Base-by-base conservation (phyloP, 2,797 vertebrate genomes). In the Novumbra hubbsi region DNA sequence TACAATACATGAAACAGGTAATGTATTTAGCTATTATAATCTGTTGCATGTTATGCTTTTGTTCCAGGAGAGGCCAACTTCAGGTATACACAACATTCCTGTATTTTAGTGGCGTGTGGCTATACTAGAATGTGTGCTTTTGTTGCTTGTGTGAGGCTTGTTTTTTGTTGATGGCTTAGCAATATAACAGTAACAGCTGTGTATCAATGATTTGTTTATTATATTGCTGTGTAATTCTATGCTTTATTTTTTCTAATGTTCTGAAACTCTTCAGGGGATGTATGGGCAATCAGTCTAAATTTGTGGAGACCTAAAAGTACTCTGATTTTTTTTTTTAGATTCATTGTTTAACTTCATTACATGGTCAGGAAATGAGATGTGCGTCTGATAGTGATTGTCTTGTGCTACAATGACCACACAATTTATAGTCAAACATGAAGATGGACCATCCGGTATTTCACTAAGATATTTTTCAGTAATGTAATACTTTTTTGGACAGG, bases 21-120 rank as follows among this genome's bases (percentile, higher is more conserved):
- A 86, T 38, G 81, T 86, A 82, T 86, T 79, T 11, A 5, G 55
- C 9, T 27, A 1, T 60, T 24, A 24, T 74, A 82, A 73, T 78
- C 48, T 85, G 65, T 80, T 70, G 68, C 80, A 78, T 81, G 76
- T 85, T 50, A 60, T 87, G 5, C 86, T 89, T 74, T 70, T 87
- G 71, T 88, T 87, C 4, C 90, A 92, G 91, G 86, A 21, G 80
- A 81, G 80, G 73, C 68, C 81, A 88, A 89, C 73, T 88, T 78
- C 88, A 92, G 92, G 91, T 92, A 90, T 79, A 79, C 5, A 21
- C 3, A 57, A 3, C 68, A 14, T 68, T 63, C 70, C 70, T 80
- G 74, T 65, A 81, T n/a, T 84, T 45, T 83, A 65, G 85, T 82
- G 84, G 62, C 72, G 79, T 88, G 84, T 89, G 76, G 80, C 80